phyloP scores from a whole-genome alignment of 2,797 vertebrate species.

The Chaunax sp. region DNA sequence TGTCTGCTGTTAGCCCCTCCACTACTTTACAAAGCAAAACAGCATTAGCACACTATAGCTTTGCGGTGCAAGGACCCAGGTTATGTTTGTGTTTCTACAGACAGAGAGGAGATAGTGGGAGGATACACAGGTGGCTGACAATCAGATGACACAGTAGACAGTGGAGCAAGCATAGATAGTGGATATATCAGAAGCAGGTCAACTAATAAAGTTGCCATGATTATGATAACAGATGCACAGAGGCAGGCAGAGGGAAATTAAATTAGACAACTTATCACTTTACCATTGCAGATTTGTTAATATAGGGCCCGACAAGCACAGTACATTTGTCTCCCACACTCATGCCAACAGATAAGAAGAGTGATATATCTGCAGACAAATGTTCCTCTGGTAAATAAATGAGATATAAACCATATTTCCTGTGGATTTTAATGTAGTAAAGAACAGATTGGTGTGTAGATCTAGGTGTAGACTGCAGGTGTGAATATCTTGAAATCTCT shows the following conservation, averaged over 20 bases:
- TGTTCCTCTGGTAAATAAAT: conserved; percentile 15
- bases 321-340: conserved; percentile 37
- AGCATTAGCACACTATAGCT: conserved; percentile 34
- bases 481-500: conserved; percentile 16
- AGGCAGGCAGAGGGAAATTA: conserved; percentile 63
- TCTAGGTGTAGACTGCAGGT: neutral
- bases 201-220: conserved; percentile 51
- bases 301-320: conserved; percentile 51
- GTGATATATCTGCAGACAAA: conserved; percentile 41
- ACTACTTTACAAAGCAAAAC: neutral
- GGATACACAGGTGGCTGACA: conserved; percentile 51
- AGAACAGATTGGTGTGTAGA: conserved; percentile 7
- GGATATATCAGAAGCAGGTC: conserved; percentile 50
- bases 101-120: conserved; percentile 50
- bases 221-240: conserved; percentile 60
- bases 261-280: conserved; percentile 49
- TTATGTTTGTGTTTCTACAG: conserved; percentile 39
- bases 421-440: neutral
- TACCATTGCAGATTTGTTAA: conserved; percentile 41
- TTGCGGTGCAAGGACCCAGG: conserved; percentile 50
- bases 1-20: conserved; percentile 1
- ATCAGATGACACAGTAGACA: conserved; percentile 46
- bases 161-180: conserved; percentile 53
- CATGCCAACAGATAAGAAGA: conserved; percentile 16
- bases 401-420: neutral